Percentiles rank a stretch among this genome's conserved stretches.
Evolutionary conservation across 2,113 vertebrate genomes (phyloP).

Genomic region (Muntiacus reevesi): DNA sequence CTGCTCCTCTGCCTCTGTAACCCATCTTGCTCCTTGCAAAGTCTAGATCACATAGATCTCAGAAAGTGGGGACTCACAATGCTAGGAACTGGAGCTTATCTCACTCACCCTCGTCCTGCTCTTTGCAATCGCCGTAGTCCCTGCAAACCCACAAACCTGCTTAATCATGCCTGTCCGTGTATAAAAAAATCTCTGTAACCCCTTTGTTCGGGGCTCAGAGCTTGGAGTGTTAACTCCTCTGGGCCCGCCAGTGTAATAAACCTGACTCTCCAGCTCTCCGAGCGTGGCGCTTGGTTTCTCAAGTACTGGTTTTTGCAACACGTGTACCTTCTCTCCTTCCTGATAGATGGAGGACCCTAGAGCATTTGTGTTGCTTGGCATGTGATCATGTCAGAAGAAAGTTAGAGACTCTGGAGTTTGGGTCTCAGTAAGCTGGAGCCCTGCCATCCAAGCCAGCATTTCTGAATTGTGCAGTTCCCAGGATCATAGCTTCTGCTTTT

Average conservation of each 20-base stretch:
- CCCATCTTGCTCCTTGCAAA: background rate
- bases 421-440: background rate
- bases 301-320: background rate
- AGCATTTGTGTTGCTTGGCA: background rate
- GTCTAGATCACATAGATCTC: background rate
- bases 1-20: background rate
- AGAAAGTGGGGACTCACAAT: background rate
- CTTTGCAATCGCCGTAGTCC: background rate
- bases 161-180: background rate
- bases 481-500: background rate
- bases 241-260: rapidly evolving
- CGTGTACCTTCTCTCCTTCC: background rate
- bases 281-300: background rate
- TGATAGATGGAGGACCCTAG: background rate
- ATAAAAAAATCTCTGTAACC: background rate
- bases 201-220: background rate
- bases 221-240: background rate
- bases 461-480: background rate
- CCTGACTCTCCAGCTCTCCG: background rate
- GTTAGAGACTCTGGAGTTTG: background rate
- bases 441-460: background rate
- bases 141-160: background rate
- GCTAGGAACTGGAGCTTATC: background rate
- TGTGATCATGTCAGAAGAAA: background rate
- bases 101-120: background rate